A percentile compares a stretch with the other conserved stretches of the same genome.
These are phyloP conservation scores for Notolepis coatsorum DNA, from an alignment of 2,797 vertebrate genomes.

Conservation along the genomic window DNA sequence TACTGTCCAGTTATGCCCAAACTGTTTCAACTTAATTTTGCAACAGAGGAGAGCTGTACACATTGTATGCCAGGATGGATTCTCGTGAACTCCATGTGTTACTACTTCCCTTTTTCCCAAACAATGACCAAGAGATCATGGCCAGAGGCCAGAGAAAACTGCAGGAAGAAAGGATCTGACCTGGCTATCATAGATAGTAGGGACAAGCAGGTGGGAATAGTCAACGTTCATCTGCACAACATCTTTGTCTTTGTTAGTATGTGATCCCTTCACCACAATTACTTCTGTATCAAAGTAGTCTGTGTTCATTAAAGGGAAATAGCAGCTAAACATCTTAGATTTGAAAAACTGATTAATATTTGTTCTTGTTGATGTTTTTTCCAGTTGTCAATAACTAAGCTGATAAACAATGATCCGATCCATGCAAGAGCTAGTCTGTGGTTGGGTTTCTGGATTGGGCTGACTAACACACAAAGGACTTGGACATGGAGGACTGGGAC, in stretches of 20 bases:
- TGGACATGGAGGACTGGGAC: conserved; percentile 3
- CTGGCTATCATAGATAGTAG: conserved; percentile 26
- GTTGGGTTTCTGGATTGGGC: conserved; percentile 38
- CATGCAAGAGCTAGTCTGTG: neutral
- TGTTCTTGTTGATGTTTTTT: neutral
- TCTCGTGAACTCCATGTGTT: neutral
- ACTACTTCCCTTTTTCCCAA: neutral
- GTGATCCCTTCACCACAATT: neutral
- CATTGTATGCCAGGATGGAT: conserved; percentile 1
- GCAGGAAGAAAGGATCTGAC: conserved; percentile 33
- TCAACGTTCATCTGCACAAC: too few relatives aligned
- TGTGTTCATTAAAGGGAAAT: neutral
- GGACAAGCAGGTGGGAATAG: conserved; percentile 27
- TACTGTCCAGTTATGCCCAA: too few relatives aligned
- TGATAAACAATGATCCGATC: conserved; percentile 19
- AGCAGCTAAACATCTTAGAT: neutral
- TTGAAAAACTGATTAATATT: neutral
- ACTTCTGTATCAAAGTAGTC: neutral
- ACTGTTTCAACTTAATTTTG: neutral
- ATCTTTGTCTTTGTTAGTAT: too few relatives aligned
- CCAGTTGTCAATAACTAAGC: conserved; percentile 19
- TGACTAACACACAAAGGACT: neutral
- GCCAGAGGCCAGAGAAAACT: conserved; percentile 3
- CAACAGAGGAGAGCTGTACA: neutral
- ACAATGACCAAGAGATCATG: neutral